Percentiles rank a stretch among this genome's conserved stretches.
Conservation (phyloP, 1,140 invertebrate species). For the Cecropterus lyciades region DNA sequence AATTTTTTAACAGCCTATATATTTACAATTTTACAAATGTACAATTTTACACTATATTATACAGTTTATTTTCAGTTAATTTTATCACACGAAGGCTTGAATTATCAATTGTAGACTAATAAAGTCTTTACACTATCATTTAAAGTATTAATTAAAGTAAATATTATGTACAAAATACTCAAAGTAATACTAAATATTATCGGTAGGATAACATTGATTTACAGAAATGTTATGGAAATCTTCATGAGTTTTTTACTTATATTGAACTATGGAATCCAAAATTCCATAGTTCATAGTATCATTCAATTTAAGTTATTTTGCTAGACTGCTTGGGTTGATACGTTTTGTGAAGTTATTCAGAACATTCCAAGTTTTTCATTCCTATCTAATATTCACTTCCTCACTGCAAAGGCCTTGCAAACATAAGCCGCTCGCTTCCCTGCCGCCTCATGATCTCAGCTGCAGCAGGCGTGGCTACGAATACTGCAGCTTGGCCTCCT, state of each 20-base stretch:
- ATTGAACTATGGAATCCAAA: too few relatives aligned
- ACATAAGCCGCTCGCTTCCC: constrained; percentile 72
- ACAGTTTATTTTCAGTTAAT: background rate
- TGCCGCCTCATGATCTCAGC: constrained; percentile 77
- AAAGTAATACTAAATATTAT: too few relatives aligned
- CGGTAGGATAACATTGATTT: background rate
- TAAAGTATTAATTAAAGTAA: too few relatives aligned
- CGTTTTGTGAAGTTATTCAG: too few relatives aligned
- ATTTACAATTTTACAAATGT: constrained; percentile 16
- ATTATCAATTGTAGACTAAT: too few relatives aligned
- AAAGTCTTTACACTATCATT: too few relatives aligned
- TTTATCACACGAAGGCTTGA: background rate
- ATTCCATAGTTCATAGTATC: background rate
- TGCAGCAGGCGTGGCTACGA: constrained; percentile 73
- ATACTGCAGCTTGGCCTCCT: constrained; percentile 69
- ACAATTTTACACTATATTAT: constrained; percentile 5
- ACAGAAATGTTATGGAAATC: background rate
- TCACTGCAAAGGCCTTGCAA: constrained; percentile 66
- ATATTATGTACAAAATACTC: too few relatives aligned
- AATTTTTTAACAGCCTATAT: background rate
- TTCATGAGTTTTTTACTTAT: too few relatives aligned
- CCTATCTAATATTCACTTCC: background rate
- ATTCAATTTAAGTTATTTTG: too few relatives aligned
- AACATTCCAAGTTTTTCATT: background rate
- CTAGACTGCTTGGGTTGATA: too few relatives aligned